Evolutionary conservation across 2,888 invertebrate genomes (phyloP).

Genomic region (Dastarcus helophoroides): DNA sequence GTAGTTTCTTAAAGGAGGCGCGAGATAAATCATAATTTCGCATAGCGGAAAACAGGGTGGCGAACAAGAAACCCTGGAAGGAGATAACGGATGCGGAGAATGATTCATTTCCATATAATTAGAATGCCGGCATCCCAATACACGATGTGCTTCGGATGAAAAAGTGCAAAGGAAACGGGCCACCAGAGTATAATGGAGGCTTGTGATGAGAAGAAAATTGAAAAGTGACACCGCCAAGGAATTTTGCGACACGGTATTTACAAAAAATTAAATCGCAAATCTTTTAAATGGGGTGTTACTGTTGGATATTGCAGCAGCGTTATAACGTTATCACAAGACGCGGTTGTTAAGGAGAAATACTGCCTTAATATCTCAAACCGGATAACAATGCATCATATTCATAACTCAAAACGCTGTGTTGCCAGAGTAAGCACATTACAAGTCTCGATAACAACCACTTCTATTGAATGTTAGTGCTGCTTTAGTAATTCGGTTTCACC

Average conservation of each 20-base stretch:
- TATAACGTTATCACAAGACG: constrained; percentile 29
- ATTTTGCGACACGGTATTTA: constrained; percentile 13
- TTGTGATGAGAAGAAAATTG: constrained; percentile 16
- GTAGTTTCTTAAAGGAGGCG: no score
- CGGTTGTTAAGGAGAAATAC: constrained; percentile 28
- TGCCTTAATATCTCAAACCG: constrained; percentile 29
- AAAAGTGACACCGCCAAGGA: constrained; percentile 24
- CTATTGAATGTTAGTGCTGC: constrained; percentile 19
- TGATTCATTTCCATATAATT: constrained; percentile 27
- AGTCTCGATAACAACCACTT: constrained; percentile 23
- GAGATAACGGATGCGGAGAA: constrained; percentile 20
- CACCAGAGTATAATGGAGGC: constrained; percentile 5
- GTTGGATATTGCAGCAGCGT: constrained; percentile 23
- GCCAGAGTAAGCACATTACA: constrained; percentile 26
- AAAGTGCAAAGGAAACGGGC: not conserved
- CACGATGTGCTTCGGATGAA: constrained; percentile 1
- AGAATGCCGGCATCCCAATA: constrained; percentile 14
- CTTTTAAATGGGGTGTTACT: constrained; percentile 29
- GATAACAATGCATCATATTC: constrained; percentile 31
- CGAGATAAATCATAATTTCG: not conserved
- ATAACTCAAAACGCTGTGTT: constrained; percentile 21
- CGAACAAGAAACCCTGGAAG: constrained; percentile 6
- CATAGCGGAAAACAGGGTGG: not conserved
- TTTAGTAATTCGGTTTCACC: no score
- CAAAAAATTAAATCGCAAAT: constrained; percentile 33